Base-by-base conservation (phyloP, 2,113 vertebrate species). In the Mystacornis crossleyi region DNA sequence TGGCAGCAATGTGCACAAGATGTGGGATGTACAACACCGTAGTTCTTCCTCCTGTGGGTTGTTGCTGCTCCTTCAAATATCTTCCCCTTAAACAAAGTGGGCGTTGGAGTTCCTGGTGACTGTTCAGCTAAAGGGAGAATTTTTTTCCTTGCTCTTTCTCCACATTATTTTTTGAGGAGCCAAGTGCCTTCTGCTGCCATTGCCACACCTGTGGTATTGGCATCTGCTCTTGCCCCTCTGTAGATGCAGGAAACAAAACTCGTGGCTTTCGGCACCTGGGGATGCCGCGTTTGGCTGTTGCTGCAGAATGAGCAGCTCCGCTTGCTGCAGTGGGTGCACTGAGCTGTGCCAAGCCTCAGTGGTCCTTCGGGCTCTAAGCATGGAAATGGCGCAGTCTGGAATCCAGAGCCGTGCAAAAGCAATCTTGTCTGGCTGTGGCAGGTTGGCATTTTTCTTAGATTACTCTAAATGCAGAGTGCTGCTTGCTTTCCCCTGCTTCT, bases 361-460 rank as follows among this genome's bases (percentile, higher is more conserved):
- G n/a, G 36, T 42, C 34, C n/a, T 86, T 86, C 45, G 54, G 33
- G 47, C 38, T 94, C 42, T 36, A 12, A 89, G 33, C 62, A 34
- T 19, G 0, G 0, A 38, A 79, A 48, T 7, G 4, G 11, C 19
- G 5, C 40, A 33, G 45, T 13, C 72, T 54, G 75, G 53, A 81
- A 55, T 28, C 36, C 16, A 70, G 42, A 77, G 51, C 65, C 10
- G 7, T 50, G 34, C 40, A 61, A 75, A 75, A 88, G 23, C 81
- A 57, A 48, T 83, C 48, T 60, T 47, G 14, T 65, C 3, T 34
- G 10, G 25, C 73, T 0, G 0, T 51, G 58, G 57, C 23, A 62
- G 43, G 43, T 47, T 10, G n/a, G 38, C 71, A 20, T 93, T 80
- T 89, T 81, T 57, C 50, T 93, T 42, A 21, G 23, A 48, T 62